Percentiles rank a stretch among this genome's conserved stretches.
Conservation (phyloP, 2,888 invertebrate genomes). For the Maniola hyperantus region DNA sequence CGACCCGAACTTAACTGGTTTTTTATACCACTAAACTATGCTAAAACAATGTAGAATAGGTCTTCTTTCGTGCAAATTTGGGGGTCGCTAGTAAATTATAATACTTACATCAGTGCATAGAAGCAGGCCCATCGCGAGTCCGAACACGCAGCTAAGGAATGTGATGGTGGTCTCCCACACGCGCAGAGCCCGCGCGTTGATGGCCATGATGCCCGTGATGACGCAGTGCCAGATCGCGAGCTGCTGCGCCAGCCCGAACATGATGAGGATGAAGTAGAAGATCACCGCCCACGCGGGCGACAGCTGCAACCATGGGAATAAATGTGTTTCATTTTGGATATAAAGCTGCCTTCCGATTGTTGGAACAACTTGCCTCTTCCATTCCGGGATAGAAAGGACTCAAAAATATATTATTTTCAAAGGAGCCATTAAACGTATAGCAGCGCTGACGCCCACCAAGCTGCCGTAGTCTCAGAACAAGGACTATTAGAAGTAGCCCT, state of each 20-base stretch:
- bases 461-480: no score
- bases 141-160: conserved; percentile 91
- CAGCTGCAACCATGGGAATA: conserved; percentile 68
- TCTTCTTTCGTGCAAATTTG: no score
- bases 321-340: not conserved
- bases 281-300: conserved; percentile 95
- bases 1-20: no score
- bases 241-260: conserved; percentile 94
- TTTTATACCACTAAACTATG: no score
- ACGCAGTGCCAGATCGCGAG: conserved; percentile 96
- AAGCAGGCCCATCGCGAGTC: conserved; percentile 91
- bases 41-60: no score
- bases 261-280: conserved; percentile 91
- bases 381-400: not conserved
- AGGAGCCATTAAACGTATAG: no score
- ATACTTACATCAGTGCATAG: conserved; percentile 91
- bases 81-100: conserved; percentile 3
- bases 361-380: no score
- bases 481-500: no score
- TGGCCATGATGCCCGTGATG: conserved; percentile 91
- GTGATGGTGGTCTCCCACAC: conserved; percentile 92
- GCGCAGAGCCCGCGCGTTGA: conserved; percentile 87
- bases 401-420: not conserved
- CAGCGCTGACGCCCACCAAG: no score
- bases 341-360: no score